Evolutionary conservation across 2,797 vertebrate genomes (phyloP).

Genomic region (Phylloscopus collybita): DNA sequence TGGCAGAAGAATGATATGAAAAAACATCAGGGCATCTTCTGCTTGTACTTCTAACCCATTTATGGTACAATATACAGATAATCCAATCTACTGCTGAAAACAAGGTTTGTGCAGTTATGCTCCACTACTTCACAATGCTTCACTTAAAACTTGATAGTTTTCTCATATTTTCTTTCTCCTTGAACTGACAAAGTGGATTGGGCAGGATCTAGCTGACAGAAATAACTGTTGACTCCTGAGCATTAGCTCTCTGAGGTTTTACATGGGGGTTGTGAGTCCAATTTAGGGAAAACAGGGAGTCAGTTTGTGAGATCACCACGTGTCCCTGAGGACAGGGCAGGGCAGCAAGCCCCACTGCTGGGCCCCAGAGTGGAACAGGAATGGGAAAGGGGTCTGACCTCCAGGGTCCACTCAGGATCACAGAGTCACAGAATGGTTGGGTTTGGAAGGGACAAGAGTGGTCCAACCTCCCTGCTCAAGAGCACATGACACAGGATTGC

Average conservation of each 20-base stretch:
- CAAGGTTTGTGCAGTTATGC: slow-evolving; percentile 60
- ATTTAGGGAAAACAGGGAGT: background rate
- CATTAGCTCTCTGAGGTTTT: background rate
- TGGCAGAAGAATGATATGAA: background rate
- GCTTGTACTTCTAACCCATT: slow-evolving; percentile 70
- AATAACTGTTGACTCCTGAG: slow-evolving; percentile 8
- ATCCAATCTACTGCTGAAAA: slow-evolving; percentile 68
- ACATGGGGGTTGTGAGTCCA: background rate
- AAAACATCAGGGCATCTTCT: slow-evolving; percentile 25
- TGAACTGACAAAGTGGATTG: slow-evolving; percentile 18
- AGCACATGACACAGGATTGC: background rate
- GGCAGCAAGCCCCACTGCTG: background rate
- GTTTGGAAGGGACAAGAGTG: background rate
- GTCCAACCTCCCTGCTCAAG: background rate
- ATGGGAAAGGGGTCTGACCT: background rate
- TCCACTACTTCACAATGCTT: slow-evolving; percentile 20
- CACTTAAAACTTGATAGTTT: slow-evolving; percentile 60
- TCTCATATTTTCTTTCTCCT: slow-evolving; percentile 63
- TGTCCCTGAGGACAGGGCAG: background rate
- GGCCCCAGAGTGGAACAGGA: background rate
- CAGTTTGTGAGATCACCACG: background rate
- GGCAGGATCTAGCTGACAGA: background rate
- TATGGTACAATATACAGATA: slow-evolving; percentile 66
- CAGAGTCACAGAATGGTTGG: background rate
- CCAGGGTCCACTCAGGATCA: background rate